Conservation (phyloP, 2,113 vertebrate species). For the Accipiter virgatus region DNA sequence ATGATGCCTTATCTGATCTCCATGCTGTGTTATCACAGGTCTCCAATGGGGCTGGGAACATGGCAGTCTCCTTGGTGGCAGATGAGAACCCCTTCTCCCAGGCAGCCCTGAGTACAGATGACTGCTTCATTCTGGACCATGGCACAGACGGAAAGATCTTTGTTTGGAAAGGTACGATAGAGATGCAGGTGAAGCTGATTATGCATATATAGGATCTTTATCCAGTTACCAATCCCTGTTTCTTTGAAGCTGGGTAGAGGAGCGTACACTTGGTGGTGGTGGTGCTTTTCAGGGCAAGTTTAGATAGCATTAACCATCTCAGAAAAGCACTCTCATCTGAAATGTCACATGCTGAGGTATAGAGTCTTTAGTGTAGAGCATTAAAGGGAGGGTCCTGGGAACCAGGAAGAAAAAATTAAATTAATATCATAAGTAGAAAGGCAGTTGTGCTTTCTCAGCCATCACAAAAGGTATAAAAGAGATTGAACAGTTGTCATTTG, state of each 20-base stretch:
- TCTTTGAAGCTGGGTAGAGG: neutral
- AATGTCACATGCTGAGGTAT: neutral
- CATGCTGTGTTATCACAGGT: constrained; percentile 72
- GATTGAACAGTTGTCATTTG: neutral
- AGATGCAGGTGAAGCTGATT: neutral
- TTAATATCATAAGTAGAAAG: neutral
- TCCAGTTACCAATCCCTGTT: neutral
- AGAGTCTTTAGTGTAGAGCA: neutral
- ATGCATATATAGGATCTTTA: neutral
- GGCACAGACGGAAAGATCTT: constrained; percentile 93
- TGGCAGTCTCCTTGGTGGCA: constrained; percentile 88
- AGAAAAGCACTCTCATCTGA: neutral
- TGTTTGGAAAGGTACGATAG: constrained; percentile 90
- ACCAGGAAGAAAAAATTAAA: neutral
- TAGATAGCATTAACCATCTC: neutral
- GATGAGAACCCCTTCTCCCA: constrained; percentile 95
- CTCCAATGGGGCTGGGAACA: constrained; percentile 84
- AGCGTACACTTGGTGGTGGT: neutral
- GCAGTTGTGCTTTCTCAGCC: neutral
- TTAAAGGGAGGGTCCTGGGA: neutral
- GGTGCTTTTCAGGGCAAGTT: neutral
- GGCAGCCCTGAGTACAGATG: constrained; percentile 84
- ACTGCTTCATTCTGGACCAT: constrained; percentile 97
- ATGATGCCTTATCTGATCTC: neutral
- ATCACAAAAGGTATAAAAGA: neutral